phyloP scores from a whole-genome alignment of 2,113 vertebrate species.

The Labrus mixtus region DNA sequence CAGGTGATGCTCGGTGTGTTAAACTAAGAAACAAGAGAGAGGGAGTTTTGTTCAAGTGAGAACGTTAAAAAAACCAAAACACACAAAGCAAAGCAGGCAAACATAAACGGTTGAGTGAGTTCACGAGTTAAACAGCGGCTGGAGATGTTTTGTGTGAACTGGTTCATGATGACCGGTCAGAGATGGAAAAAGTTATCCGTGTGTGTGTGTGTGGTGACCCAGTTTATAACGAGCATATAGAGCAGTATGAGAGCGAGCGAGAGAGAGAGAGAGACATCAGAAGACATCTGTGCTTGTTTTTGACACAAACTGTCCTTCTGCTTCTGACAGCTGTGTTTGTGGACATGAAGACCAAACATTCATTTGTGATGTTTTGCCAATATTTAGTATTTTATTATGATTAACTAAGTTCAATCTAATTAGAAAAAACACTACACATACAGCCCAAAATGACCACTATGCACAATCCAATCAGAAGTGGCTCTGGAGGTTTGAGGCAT shows the following conservation, averaged over 20 bases:
- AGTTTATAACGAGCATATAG: constrained; percentile 43
- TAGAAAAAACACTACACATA: background rate
- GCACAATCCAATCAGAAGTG: background rate
- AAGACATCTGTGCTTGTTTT: constrained; percentile 44
- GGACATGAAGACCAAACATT: constrained; percentile 7
- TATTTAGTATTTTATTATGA: background rate
- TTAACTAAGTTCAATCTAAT: background rate
- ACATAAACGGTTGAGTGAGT: background rate
- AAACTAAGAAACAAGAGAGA: background rate
- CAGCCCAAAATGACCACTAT: too few relatives aligned
- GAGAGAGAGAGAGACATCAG: background rate
- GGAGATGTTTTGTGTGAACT: constrained; percentile 12
- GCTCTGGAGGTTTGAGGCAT: background rate
- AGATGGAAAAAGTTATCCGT: constrained; percentile 55
- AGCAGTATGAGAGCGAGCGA: constrained; percentile 13
- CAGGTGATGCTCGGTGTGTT: background rate
- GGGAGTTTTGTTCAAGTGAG: background rate
- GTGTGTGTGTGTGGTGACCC: constrained; percentile 49
- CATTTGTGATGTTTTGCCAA: background rate
- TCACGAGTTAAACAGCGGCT: background rate
- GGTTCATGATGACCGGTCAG: constrained; percentile 31
- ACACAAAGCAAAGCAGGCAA: background rate
- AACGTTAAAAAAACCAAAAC: background rate
- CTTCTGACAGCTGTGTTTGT: constrained; percentile 38
- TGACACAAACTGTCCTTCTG: background rate